These are phyloP conservation scores for Oryzias dopingdopingensis DNA, from an alignment of 2,797 vertebrate genomes.

Conservation along the genomic window DNA sequence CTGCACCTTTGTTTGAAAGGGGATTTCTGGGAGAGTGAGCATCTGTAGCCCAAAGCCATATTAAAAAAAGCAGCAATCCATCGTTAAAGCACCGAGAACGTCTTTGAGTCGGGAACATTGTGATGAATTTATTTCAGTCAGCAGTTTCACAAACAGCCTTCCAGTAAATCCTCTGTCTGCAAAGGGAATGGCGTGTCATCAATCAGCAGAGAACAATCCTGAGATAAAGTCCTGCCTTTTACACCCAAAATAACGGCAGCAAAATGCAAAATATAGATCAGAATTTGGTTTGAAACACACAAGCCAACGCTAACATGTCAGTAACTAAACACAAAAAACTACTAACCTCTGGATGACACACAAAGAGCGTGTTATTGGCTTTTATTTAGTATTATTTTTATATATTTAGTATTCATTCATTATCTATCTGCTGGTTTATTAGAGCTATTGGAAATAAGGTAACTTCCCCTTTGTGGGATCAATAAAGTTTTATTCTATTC, in stretches of 20 bases:
- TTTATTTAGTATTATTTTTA: no score
- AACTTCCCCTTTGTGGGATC: no score
- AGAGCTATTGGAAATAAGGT: no score
- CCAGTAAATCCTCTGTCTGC: not conserved
- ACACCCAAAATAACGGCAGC: not conserved
- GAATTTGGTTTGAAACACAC: no score
- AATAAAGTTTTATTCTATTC: no score
- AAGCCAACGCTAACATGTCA: no score
- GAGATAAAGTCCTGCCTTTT: not conserved
- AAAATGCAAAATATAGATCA: not conserved
- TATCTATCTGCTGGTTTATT: no score
- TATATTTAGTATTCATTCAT: no score
- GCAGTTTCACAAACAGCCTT: not conserved
- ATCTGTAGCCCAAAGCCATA: constrained; percentile 3
- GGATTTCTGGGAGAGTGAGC: constrained; percentile 34
- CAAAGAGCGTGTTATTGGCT: no score
- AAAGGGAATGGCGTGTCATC: not conserved
- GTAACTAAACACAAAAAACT: no score
- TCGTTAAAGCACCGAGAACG: not conserved
- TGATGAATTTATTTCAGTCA: not conserved
- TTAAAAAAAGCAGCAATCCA: not conserved
- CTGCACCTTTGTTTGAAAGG: constrained; percentile 20
- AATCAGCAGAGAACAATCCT: not conserved
- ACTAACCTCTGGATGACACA: no score
- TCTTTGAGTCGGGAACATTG: not conserved